Percentiles rank a stretch among this genome's conserved stretches.
Evolutionary conservation across 2,113 vertebrate species (phyloP).

Genomic region (Rostratula benghalensis): DNA sequence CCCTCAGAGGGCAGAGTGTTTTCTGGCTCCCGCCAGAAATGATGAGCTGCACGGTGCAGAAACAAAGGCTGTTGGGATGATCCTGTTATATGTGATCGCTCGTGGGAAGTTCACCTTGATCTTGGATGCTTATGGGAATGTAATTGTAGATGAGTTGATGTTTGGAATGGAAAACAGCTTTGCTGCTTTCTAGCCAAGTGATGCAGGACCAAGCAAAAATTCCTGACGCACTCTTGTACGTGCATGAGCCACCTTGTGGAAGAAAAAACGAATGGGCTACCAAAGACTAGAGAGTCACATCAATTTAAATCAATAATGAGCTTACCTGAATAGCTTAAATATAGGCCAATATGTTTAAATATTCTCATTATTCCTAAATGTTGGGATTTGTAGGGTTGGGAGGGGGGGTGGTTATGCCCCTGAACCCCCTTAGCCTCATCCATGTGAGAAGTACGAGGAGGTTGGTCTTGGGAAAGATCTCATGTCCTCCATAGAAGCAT

Average conservation of each 20-base stretch:
- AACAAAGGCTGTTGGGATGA: background rate
- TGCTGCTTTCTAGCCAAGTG: background rate
- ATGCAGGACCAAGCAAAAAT: background rate
- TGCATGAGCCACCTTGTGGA: conserved; percentile 8
- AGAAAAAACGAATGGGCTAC: background rate
- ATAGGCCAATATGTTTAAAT: background rate
- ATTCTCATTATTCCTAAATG: background rate
- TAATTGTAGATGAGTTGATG: background rate
- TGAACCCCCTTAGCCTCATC: background rate
- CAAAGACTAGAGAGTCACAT: background rate
- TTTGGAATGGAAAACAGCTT: background rate
- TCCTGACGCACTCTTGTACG: background rate
- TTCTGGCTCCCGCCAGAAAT: background rate
- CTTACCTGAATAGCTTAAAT: background rate
- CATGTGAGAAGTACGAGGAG: background rate
- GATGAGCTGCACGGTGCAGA: background rate
- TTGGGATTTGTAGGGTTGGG: background rate
- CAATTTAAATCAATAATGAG: background rate
- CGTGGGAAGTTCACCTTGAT: background rate
- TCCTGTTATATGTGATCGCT: fast-evolving
- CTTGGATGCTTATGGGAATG: background rate
- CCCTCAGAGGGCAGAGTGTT: background rate
- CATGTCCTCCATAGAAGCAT: background rate
- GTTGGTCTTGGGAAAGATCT: background rate
- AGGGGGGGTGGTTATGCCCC: background rate